Evolutionary conservation across 2,113 vertebrate genomes (phyloP).

Genomic region (Apodemus sylvaticus): DNA sequence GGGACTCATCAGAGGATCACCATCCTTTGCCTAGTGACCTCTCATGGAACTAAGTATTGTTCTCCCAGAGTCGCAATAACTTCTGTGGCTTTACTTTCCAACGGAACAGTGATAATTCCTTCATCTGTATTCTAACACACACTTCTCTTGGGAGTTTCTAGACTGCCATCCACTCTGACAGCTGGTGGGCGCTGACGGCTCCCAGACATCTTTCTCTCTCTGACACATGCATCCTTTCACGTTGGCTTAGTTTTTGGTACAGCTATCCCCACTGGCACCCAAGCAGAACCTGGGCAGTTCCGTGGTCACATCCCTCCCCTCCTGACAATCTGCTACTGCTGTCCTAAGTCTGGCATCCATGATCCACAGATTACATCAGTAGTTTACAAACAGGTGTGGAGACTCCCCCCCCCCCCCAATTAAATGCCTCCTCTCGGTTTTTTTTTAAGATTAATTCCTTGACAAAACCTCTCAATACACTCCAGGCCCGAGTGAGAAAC

Average conservation of each 20-base stretch:
- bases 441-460: background rate
- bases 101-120: background rate
- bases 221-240: background rate
- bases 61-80: background rate
- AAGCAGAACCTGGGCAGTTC: background rate
- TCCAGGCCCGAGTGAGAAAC: background rate
- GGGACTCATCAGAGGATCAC: background rate
- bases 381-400: background rate
- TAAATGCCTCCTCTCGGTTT: background rate
- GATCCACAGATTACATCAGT: background rate
- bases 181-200: background rate
- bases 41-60: background rate
- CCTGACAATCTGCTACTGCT: background rate
- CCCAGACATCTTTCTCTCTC: background rate
- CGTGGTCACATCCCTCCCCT: background rate
- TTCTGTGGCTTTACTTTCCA: background rate
- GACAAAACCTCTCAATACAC: background rate
- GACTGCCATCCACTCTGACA: background rate
- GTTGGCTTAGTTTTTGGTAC: background rate
- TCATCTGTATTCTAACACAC: background rate
- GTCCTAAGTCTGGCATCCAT: background rate
- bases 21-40: background rate
- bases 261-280: background rate
- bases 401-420: background rate
- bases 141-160: background rate